Evolutionary conservation across 2,113 vertebrate species (phyloP).

Genomic region (Limnothrissa miodon): DNA sequence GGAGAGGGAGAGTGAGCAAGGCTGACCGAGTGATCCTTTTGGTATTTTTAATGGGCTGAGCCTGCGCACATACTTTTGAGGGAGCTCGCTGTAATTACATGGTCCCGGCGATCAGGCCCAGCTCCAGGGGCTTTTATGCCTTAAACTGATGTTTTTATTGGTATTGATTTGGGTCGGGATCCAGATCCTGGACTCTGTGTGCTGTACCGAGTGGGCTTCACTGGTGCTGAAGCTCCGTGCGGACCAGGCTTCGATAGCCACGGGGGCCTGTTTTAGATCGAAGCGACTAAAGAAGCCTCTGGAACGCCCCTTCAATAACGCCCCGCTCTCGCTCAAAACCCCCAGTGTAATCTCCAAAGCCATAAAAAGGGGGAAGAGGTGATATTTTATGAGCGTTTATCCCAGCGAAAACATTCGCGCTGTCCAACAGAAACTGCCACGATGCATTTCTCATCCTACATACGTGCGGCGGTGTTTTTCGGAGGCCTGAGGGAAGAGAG

Average conservation of each 20-base stretch:
- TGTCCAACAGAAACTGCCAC: conserved; percentile 20
- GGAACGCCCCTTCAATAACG: not conserved
- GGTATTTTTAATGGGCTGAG: conserved; percentile 20
- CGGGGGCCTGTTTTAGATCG: not conserved
- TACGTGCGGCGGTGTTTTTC: conserved; percentile 1
- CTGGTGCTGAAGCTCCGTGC: not conserved
- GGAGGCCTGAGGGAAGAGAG: not conserved
- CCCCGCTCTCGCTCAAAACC: not conserved
- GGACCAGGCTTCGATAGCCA: not conserved
- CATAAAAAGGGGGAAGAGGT: conserved; percentile 7
- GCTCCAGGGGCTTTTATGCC: conserved; percentile 18
- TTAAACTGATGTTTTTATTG: conserved; percentile 20
- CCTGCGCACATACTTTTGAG: not conserved
- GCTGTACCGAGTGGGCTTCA: not conserved
- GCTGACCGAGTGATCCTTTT: conserved; percentile 1
- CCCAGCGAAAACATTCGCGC: not conserved
- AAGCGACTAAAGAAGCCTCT: not conserved
- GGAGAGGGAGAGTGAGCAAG: not conserved
- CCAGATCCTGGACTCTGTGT: not conserved
- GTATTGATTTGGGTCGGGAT: conserved; percentile 3
- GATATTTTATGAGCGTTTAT: conserved; percentile 12
- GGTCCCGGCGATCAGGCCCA: conserved; percentile 2
- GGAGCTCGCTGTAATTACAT: conserved; percentile 14
- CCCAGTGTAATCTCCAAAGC: not conserved
- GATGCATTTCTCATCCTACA: conserved; percentile 5